phyloP scores from a whole-genome alignment of 2,797 vertebrate genomes.

The Anguilla megastoma region DNA sequence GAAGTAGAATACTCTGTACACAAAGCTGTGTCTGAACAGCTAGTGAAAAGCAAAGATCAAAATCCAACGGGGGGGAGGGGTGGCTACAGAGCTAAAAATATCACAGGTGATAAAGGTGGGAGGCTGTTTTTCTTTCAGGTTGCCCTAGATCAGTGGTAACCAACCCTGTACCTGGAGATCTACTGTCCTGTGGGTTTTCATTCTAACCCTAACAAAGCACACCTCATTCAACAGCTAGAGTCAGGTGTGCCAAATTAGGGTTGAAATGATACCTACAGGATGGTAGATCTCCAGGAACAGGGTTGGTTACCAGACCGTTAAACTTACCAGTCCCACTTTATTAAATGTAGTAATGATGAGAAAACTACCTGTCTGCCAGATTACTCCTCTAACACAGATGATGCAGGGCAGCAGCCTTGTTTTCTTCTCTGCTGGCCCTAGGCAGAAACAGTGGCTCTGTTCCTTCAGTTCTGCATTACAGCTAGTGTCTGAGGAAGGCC shows the following conservation, averaged over 20 bases:
- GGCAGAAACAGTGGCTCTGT: too few species aligned
- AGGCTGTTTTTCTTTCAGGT: not conserved
- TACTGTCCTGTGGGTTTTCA: too few species aligned
- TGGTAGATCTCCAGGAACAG: too few species aligned
- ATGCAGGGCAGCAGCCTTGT: not conserved
- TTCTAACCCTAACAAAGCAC: too few species aligned
- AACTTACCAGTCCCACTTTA: not conserved
- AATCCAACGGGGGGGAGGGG: not conserved
- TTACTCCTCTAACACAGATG: not conserved
- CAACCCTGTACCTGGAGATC: too few species aligned
- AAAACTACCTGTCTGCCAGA: constrained; percentile 13
- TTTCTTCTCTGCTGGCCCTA: not conserved
- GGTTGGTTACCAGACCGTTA: not conserved
- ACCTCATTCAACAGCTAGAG: too few species aligned
- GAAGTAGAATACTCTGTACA: not conserved
- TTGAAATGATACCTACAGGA: too few species aligned
- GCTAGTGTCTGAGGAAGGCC: too few species aligned
- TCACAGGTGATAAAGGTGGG: constrained; percentile 23
- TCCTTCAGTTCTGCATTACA: too few species aligned
- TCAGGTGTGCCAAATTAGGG: too few species aligned
- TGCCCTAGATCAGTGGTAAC: not conserved
- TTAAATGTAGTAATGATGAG: constrained; percentile 17
- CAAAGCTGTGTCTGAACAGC: not conserved
- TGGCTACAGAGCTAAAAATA: not conserved
- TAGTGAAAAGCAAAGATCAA: not conserved